These are phyloP conservation scores for Hirtodrosophila alboralis DNA, from an alignment of 2,888 invertebrate species.

Conservation along the genomic window DNA sequence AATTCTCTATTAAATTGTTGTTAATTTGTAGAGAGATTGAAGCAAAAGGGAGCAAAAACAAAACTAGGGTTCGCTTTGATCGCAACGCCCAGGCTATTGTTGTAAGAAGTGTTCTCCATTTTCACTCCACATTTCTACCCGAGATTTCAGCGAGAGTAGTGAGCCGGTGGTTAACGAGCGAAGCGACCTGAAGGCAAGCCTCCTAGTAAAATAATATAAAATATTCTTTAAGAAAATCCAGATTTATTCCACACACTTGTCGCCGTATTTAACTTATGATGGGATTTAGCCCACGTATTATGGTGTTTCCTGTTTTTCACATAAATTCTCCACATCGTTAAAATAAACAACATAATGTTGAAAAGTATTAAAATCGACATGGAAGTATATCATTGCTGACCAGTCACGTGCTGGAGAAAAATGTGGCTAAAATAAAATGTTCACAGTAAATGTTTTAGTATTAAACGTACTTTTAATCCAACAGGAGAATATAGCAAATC, in stretches of 20 bases:
- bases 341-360: slow-evolving; percentile 67
- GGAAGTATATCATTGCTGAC: slow-evolving; percentile 68
- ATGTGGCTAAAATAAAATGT: slow-evolving; percentile 3
- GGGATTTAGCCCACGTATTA: no score
- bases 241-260: not conserved
- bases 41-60: no score
- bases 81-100: no score
- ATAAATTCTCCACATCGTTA: slow-evolving; percentile 67
- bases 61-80: no score
- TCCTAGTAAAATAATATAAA: not conserved
- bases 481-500: slow-evolving; percentile 85
- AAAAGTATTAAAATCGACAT: slow-evolving; percentile 66
- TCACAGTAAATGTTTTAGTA: slow-evolving; percentile 8
- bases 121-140: no score
- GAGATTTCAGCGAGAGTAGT: no score
- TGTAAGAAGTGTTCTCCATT: no score
- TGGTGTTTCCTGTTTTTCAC: slow-evolving; percentile 48
- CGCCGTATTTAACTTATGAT: slow-evolving; percentile 39
- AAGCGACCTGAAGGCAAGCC: no score
- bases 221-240: not conserved
- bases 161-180: no score
- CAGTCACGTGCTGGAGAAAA: slow-evolving; percentile 41
- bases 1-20: no score
- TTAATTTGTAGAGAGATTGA: no score
- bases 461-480: slow-evolving; percentile 85